Conservation (phyloP, 2,797 vertebrate genomes). For the Eidolon dupreanum region DNA sequence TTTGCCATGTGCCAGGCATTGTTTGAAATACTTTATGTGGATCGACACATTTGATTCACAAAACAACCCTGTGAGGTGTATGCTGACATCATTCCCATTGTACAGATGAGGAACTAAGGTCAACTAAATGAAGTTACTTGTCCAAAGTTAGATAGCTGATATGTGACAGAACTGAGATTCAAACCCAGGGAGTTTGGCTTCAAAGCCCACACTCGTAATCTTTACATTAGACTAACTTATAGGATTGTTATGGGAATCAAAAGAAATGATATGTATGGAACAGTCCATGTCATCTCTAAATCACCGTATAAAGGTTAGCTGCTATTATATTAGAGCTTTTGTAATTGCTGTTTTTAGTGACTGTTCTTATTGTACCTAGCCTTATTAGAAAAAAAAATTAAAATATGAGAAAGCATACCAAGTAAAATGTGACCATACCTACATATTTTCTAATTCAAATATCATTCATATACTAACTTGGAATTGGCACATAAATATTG, state of each 20-base stretch:
- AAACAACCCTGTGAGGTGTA: neutral
- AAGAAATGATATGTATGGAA: neutral
- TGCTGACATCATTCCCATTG: neutral
- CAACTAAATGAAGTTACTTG: neutral
- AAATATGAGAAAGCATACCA: neutral
- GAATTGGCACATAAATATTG: neutral
- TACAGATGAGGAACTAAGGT: neutral
- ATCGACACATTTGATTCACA: neutral
- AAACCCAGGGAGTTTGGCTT: neutral
- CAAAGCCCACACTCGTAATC: accelerated
- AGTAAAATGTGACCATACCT: neutral
- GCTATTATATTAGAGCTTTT: neutral
- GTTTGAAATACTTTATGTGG: neutral
- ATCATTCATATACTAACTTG: neutral
- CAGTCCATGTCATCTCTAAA: neutral
- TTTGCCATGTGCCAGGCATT: neutral
- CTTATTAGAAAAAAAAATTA: conserved; percentile 4
- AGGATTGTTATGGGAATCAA: neutral
- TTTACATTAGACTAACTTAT: neutral
- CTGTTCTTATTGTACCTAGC: neutral
- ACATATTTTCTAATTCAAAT: neutral
- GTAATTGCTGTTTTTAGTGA: neutral
- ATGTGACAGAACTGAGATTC: neutral
- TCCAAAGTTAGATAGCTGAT: neutral
- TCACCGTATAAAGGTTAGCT: neutral